A percentile compares a stretch with the other conserved stretches of the same genome.
These are phyloP conservation scores for Amphiura filiformis DNA, from an alignment of 35 echinoderm and acorn worm species.

Conservation along the genomic window DNA sequence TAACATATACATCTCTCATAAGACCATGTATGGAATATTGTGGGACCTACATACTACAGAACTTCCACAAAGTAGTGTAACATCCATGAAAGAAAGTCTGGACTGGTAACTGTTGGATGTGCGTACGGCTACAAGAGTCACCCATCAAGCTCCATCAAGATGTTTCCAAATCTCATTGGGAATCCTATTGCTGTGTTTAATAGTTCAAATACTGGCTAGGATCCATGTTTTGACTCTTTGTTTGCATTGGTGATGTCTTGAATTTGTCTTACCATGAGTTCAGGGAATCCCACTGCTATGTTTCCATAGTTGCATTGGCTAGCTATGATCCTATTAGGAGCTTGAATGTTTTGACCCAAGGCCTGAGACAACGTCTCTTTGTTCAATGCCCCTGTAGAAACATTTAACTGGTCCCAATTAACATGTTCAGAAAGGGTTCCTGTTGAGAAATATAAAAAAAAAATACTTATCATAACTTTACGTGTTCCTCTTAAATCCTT, in stretches of 20 bases:
- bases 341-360: conserved; percentile 67
- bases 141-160: neutral
- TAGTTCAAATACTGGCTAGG: no score
- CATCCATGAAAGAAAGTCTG: no score
- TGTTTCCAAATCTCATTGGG: no score
- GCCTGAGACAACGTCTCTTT: conserved; percentile 39
- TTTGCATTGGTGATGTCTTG: no score
- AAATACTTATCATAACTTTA: neutral
- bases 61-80: no score
- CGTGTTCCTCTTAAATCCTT: neutral
- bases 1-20: no score
- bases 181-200: no score
- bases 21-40: no score
- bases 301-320: conserved; percentile 40
- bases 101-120: no score
- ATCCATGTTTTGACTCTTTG: no score
- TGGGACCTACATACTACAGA: no score
- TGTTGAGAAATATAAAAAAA: conserved; percentile 40
- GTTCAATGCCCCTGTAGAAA: conserved; percentile 45
- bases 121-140: no score
- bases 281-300: conserved; percentile 85
- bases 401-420: conserved; percentile 22
- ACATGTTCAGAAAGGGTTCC: conserved; percentile 54
- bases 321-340: conserved; percentile 81
- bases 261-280: conserved; percentile 51